phyloP scores from a whole-genome alignment of 2,113 vertebrate species.

The Sardina pilchardus region DNA sequence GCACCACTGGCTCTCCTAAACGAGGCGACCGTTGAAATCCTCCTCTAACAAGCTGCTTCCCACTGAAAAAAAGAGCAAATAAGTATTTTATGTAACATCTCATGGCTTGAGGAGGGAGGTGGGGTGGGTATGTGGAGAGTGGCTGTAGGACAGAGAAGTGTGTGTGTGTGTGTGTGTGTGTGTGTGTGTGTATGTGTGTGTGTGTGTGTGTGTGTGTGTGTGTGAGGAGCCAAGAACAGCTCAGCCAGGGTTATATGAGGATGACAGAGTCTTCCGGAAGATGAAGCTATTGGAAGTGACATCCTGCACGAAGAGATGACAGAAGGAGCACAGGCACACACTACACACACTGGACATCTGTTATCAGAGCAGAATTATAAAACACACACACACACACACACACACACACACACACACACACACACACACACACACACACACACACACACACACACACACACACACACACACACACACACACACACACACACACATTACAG shows the following conservation, averaged over 20 bases:
- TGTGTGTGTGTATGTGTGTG: not conserved
- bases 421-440: not conserved
- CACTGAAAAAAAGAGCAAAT: not conserved
- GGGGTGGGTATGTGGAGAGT: not conserved
- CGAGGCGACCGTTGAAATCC: too few species aligned
- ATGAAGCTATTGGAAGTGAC: not conserved
- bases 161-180: not conserved
- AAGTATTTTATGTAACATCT: not conserved
- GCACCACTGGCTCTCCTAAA: too few species aligned
- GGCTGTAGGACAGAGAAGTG: not conserved
- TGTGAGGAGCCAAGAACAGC: not conserved
- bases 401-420: not conserved
- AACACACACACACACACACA: not conserved
- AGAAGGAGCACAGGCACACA: not conserved
- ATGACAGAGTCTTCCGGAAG: not conserved
- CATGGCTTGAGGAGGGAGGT: not conserved
- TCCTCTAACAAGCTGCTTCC: too few species aligned
- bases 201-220: not conserved
- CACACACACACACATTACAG: not conserved
- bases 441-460: not conserved
- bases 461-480: not conserved
- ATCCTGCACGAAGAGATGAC: not conserved
- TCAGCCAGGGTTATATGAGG: not conserved
- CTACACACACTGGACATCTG: not conserved
- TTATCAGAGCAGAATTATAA: not conserved